phyloP scores from a whole-genome alignment of 2,888 invertebrate genomes.

The Drosophila demipolita region DNA sequence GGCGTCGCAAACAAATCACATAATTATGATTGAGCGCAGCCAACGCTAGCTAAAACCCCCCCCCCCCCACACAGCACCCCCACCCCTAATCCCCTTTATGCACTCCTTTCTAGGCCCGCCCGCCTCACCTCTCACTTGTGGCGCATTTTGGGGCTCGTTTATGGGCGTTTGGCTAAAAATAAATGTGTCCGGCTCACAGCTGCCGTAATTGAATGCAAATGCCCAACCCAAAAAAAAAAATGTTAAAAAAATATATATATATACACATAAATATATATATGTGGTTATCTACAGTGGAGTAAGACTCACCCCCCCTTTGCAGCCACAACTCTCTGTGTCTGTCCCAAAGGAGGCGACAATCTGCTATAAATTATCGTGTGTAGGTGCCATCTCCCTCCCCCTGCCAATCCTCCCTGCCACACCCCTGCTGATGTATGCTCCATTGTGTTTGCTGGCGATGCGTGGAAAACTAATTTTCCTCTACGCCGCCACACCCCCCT shows the following conservation, averaged over 20 bases:
- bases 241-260: too few species aligned
- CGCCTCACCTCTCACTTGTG: constrained; percentile 10
- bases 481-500: constrained; percentile 1
- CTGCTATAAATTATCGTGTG: constrained; percentile 83
- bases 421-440: constrained; percentile 62
- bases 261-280: constrained; percentile 17
- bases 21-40: constrained; percentile 83
- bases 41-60: constrained; percentile 38
- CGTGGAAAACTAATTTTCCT: constrained; percentile 85
- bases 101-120: constrained; percentile 1
- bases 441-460: constrained; percentile 83
- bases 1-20: constrained; percentile 82
- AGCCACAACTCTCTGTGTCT: background rate
- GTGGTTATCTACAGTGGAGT: constrained; percentile 54
- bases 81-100: background rate
- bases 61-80: background rate
- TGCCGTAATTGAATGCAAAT: constrained; percentile 84
- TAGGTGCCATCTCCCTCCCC: constrained; percentile 65
- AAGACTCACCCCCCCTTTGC: constrained; percentile 4
- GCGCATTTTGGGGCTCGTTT: constrained; percentile 71
- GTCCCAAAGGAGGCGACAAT: constrained; percentile 69
- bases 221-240: constrained; percentile 69
- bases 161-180: constrained; percentile 73
- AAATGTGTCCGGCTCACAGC: constrained; percentile 78
- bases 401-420: background rate